Evolutionary conservation across 2,797 vertebrate species (phyloP).

Genomic region (Lithobates sylvaticus): DNA sequence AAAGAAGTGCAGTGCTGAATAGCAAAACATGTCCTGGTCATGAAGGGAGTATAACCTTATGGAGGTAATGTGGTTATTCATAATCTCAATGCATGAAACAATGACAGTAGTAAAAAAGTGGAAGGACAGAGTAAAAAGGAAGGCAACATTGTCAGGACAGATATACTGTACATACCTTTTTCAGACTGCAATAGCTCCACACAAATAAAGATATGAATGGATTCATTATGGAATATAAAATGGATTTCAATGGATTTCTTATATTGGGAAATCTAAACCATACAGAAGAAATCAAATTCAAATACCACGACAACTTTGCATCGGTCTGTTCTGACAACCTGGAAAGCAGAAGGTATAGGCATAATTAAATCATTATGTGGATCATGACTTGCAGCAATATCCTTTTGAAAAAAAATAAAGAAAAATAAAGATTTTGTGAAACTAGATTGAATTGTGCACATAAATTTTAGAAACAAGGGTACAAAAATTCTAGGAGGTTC

Average conservation of each 20-base stretch:
- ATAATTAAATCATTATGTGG: not conserved
- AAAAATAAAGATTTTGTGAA: no score
- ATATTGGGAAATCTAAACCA: constrained; percentile 64
- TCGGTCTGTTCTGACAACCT: constrained; percentile 64
- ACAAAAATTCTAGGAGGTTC: no score
- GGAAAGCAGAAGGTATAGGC: constrained; percentile 46
- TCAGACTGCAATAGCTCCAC: constrained; percentile 70
- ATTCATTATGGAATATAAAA: constrained; percentile 55
- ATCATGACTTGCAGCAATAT: not conserved
- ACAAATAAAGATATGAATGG: constrained; percentile 63
- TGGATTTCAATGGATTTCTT: constrained; percentile 59
- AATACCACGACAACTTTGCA: constrained; percentile 29
- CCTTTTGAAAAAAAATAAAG: no score
- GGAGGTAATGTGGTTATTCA: no score
- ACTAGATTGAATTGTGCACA: no score
- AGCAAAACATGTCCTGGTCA: no score
- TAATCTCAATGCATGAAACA: not conserved
- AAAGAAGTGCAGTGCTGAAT: no score
- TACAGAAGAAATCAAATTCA: constrained; percentile 59
- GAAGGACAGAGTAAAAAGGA: not conserved
- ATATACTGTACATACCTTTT: constrained; percentile 65
- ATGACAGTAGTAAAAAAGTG: not conserved
- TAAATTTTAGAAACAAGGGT: no score
- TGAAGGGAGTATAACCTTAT: no score
- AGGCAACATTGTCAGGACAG: not conserved